Evolutionary conservation across 2,113 vertebrate genomes (phyloP), one percentile per base, ranked within the genome.

Genomic region (Vulpes lagopus): DNA sequence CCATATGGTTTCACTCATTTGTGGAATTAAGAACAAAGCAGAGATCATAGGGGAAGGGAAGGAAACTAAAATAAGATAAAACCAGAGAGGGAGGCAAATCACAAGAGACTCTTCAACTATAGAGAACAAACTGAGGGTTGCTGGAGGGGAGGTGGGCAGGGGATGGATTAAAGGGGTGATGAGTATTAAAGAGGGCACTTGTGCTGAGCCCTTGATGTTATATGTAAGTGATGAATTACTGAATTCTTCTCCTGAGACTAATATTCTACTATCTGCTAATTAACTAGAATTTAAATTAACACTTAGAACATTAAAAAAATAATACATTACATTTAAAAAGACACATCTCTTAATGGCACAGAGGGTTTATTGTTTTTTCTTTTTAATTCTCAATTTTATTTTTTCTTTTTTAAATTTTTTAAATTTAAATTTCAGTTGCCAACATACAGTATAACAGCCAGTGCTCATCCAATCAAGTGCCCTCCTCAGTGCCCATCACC

Each of bases 241-340:
- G 32, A 65, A 65, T 65, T 65, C 64, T 65, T 30, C 64, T 65
- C 64, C 27, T 65, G 27, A 65, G 30, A 65, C 27, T 65, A 65
- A 27, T 64, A 64, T 64, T 64, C 27, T 11, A 64, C 62, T 64
- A 12, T 27, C 25, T 67, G 64, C 16, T 67, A 67, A 67, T 15
- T 32, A 64, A 67, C 30, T 67, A 67, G 64, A 67, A 32, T 67
- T 30, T 67, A 67, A 67, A 16, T 67, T 32, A 67, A 67, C 16
- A 67, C 64, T 32, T 32, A 30, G 32, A 67, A 67, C 17, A 55
- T 76, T 82, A 76, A 94, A 85, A 35, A 93, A 73, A 93, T 80
- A 97, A 64, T 57, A 53, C 32, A 65, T 32, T 69, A 71, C 30
- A 65, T 65, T 92, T 89, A 20, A 59, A 32, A 91, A 92, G 87